phyloP scores from a whole-genome alignment of 1,140 invertebrate species.

The Forficula auricularia region DNA sequence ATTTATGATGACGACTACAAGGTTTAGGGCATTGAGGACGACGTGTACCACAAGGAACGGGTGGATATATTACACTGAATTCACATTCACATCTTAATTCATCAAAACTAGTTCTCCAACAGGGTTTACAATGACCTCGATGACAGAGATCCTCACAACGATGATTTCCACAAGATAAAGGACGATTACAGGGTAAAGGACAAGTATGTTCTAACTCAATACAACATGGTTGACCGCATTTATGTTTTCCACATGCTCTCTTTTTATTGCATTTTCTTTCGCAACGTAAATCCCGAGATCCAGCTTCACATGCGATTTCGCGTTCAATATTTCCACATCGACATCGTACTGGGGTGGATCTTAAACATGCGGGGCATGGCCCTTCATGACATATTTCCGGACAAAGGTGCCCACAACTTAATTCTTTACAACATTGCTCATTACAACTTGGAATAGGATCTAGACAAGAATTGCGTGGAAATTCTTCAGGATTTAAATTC shows the following conservation, averaged over 20 bases:
- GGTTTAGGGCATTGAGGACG: conserved; percentile 58
- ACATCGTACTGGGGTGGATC: conserved; percentile 60
- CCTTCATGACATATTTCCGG: conserved; percentile 57
- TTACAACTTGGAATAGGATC: conserved; percentile 77
- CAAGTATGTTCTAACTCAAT: conserved; percentile 73
- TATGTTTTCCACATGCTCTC: conserved; percentile 69
- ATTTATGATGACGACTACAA: conserved; percentile 59
- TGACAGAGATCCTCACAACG: conserved; percentile 80
- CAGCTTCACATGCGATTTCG: conserved; percentile 57
- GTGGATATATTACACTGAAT: conserved; percentile 64
- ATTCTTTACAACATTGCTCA: conserved; percentile 53
- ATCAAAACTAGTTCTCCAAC: conserved; percentile 71
- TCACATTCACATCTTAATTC: conserved; percentile 88
- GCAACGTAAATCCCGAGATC: conserved; percentile 57
- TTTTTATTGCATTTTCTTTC: conserved; percentile 79
- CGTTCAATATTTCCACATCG: conserved; percentile 79
- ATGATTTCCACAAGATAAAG: conserved; percentile 68
- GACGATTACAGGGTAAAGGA: conserved; percentile 59
- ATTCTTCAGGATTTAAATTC: conserved; percentile 23
- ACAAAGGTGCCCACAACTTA: conserved; percentile 72
- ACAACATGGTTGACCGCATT: conserved; percentile 74
- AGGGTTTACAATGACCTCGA: conserved; percentile 67
- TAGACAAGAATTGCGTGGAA: conserved; percentile 45
- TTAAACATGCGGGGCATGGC: conserved; percentile 63
- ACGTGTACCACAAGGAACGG: conserved; percentile 75